Evolutionary conservation across 2,888 invertebrate species (phyloP), one percentile per base, ranked within the genome.

Genomic region (Zaprionus bogoriensis): DNA sequence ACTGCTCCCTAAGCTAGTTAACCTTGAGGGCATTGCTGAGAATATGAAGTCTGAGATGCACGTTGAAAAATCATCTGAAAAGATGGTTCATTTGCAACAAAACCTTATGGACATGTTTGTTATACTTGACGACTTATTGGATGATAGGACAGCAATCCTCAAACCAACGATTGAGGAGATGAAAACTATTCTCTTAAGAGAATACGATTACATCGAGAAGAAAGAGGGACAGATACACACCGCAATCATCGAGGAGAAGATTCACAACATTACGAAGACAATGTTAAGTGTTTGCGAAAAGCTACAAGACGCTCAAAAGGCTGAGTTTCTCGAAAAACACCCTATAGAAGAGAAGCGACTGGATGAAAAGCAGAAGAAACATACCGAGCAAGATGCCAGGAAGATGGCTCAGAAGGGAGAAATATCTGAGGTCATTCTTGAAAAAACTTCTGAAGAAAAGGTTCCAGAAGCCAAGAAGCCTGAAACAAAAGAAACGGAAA

Each of bases 51-150:
- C 44, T 1, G 22, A 57, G 1, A 22, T 36, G 1, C 57, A 66
- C 22, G 38, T 81, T 12, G 79, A 87, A 39, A 89, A 88, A 20
- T 76, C 83, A 0, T 80, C 89, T 9, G 81, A 74, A 28, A 81
- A 83, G 51, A 87, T 88, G 79, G 75, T 89, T 7, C 59, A 77
- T 12, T 23, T 89, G 12, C 89, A 90, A 54, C 85, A 87, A 23
- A 85, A 75, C 27, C 28, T 89, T 2, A 90, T 90, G 90, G 86
- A 89, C 3, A 67, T 83, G n/a, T 89, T 87, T 41, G 74, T 89
- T 10, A 77, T 87, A 19, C 67, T 83, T 17, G 89, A 89, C 42
- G 89, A 89, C 23, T 39, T 88, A 2, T 23, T 75, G 2, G 47
- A 67, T 19, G 58, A 77, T 7, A 4, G 51, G 47, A 52, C 62